Percentiles rank a stretch among this genome's conserved stretches.
These are phyloP conservation scores for Acanthopleura granulata DNA, from an alignment of 2,888 invertebrate species.

Conservation along the genomic window DNA sequence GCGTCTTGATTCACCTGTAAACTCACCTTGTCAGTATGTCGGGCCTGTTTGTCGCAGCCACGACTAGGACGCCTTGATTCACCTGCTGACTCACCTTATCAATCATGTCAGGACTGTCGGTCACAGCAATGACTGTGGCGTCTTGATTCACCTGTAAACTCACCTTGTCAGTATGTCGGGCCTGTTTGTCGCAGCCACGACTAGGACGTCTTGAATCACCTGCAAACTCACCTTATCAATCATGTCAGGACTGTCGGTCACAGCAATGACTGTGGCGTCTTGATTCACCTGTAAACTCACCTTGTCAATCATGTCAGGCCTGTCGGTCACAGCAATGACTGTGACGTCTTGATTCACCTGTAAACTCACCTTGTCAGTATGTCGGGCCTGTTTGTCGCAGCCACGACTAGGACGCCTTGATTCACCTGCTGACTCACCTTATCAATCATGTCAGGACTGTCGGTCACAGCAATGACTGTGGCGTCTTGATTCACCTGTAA, in stretches of 20 bases:
- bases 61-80: conserved; percentile 86
- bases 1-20: conserved; percentile 67
- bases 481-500: conserved; percentile 67
- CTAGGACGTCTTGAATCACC: conserved; percentile 81
- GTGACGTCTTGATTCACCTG: conserved; percentile 88
- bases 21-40: conserved; percentile 88
- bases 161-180: conserved; percentile 91
- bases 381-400: conserved; percentile 98
- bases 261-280: conserved; percentile 92
- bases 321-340: conserved; percentile 95
- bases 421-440: conserved; percentile 74
- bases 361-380: conserved; percentile 96
- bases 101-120: conserved; percentile 96
- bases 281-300: conserved; percentile 70
- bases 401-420: conserved; percentile 90
- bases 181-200: conserved; percentile 94
- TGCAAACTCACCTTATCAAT: conserved; percentile 96
- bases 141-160: conserved; percentile 79
- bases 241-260: conserved; percentile 97
- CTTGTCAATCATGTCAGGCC: conserved; percentile 95
- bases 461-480: conserved; percentile 92
- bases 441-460: conserved; percentile 93
- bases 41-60: conserved; percentile 97
- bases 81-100: conserved; percentile 94
- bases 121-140: conserved; percentile 94